Evolutionary conservation across 2,797 vertebrate genomes (phyloP), one percentile per base, ranked within the genome.

Genomic region (Amblyraja radiata): DNA sequence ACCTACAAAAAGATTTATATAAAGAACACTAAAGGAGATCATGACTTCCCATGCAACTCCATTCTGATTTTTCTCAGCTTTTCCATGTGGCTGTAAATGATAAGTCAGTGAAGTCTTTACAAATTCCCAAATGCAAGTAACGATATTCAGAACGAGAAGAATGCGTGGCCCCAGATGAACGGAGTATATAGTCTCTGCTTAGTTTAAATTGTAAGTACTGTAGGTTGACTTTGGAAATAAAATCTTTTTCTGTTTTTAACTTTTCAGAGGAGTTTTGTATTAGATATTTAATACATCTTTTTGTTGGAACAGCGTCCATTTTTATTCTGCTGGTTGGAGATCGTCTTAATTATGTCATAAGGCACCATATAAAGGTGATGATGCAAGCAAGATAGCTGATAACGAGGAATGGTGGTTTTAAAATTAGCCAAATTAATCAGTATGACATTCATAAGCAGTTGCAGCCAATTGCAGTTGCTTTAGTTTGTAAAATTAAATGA

Each of bases 171-270:
- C 71, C 39, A 58, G 90, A 39, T 92, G 39, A 74, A 92, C 39
- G 7, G 90, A 68, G 46, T 54, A 91, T 54, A 91, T 74, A 91
- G 39, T 10, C 65, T 76, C 23, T 76, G 46, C 76, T 74, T 68
- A 58, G 90, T 92, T 92, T 54, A 92, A 92, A 92, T 74, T 92
- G 90, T 92, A 92, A 92, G 90, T 92, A 74, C 90, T 92, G 71
- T 76, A 92, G 90, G 90, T 76, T 74, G 90, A 92, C 71, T 76
- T 92, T 92, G 71, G 71, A 92, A 92, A 76, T 92, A 92, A 54
- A 76, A 76, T 76, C 71, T 92, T 46, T 91, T 92, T 92, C 90
- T 92, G 90, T 92, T 92, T 88, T 92, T 92, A 92, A 92, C 39
- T 92, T 71, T 39, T 92, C 71, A 32, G 16, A 58, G 71, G 32